A percentile compares a stretch with the other conserved stretches of the same genome.
Evolutionary conservation across 2,113 vertebrate species (phyloP).

Genomic region (Arothron firmamentum): DNA sequence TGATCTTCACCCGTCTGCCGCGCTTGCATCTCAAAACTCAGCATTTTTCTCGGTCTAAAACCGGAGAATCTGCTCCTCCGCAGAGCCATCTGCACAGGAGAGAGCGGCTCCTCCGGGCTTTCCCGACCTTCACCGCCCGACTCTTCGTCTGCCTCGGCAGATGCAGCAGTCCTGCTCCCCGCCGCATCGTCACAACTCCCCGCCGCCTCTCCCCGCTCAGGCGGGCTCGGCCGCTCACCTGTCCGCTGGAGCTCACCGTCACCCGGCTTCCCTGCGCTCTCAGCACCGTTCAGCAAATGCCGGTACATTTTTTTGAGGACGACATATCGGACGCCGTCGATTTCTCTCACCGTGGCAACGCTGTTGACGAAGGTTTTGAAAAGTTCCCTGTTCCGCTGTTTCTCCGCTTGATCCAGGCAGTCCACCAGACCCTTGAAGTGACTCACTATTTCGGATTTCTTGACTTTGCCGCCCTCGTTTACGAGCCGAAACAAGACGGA

Average conservation of each 20-base stretch:
- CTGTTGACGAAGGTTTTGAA: conserved; percentile 83
- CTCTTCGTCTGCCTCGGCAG: conserved; percentile 4
- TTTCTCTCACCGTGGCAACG: conserved; percentile 80
- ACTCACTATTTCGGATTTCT: conserved; percentile 73
- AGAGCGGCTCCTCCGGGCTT: background rate
- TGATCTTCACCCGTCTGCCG: background rate
- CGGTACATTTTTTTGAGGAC: conserved; percentile 72
- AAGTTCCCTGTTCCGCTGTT: conserved; percentile 71
- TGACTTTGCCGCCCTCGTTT: conserved; percentile 74
- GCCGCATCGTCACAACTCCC: background rate
- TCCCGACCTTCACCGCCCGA: background rate
- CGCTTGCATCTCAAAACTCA: conserved; percentile 37
- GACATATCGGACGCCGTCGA: conserved; percentile 77
- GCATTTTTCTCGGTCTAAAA: conserved; percentile 26
- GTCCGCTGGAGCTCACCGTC: background rate
- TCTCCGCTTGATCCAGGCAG: conserved; percentile 66
- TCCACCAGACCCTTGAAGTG: conserved; percentile 77
- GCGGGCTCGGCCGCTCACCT: conserved; percentile 55
- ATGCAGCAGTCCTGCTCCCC: background rate
- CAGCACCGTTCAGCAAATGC: conserved; percentile 32
- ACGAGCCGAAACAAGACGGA: conserved; percentile 75
- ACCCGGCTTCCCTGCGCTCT: background rate
- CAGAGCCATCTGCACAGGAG: conserved; percentile 44
- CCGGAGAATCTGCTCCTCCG: conserved; percentile 26
- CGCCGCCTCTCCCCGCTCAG: background rate